These are phyloP conservation scores for Columba guinea DNA, from an alignment of 2,797 vertebrate genomes.

Conservation along the genomic window DNA sequence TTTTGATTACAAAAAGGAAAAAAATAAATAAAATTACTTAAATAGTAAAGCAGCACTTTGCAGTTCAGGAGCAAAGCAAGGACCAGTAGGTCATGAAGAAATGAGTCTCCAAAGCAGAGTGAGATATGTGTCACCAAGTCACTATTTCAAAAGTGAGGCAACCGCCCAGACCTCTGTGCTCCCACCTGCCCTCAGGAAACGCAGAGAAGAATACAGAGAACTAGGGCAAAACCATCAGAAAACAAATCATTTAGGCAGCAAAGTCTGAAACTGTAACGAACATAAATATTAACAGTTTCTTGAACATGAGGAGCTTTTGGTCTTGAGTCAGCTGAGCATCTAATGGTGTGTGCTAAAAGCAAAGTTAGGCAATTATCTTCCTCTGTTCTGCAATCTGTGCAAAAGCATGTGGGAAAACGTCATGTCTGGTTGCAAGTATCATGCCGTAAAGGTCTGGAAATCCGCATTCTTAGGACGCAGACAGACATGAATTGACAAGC, in stretches of 20 bases:
- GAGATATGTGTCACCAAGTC: neutral
- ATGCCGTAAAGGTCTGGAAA: conserved; percentile 31
- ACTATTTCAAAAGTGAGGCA: neutral
- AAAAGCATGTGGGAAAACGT: neutral
- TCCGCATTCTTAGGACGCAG: neutral
- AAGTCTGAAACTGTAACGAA: neutral
- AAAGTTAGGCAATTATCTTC: conserved; percentile 45
- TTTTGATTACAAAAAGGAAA: neutral
- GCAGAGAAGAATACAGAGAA: neutral
- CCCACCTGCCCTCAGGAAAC: neutral
- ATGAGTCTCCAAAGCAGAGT: neutral
- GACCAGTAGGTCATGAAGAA: neutral
- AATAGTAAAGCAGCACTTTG: neutral
- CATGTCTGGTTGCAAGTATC: conserved; percentile 3
- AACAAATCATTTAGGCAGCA: neutral
- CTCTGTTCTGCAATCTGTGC: conserved; percentile 45
- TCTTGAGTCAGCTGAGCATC: neutral
- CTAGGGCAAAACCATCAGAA: neutral
- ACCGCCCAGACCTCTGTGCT: neutral
- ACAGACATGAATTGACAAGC: conserved; percentile 47
- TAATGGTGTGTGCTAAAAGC: conserved; percentile 49
- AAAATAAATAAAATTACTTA: neutral
- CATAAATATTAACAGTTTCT: conserved; percentile 17
- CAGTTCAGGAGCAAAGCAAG: neutral
- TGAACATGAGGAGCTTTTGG: neutral